Base-by-base conservation (phyloP, 2,888 invertebrate species). In the Lutraria lutraria region DNA sequence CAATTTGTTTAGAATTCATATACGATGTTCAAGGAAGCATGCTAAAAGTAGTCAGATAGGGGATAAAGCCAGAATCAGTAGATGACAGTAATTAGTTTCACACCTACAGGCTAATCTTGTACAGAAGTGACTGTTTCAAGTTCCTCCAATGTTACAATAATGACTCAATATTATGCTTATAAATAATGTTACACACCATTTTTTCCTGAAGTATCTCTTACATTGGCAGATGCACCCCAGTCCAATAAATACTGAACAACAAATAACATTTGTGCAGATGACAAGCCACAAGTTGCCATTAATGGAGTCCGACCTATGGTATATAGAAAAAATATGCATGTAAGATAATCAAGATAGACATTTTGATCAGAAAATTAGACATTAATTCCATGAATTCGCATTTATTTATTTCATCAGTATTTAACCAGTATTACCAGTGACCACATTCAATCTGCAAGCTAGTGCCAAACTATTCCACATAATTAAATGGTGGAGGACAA, bases 221-320 rank as follows among this genome's bases (percentile, higher is more conserved):
- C 72, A 52, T 87, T 83, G 12, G 93, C 87, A 76, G 94, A 94
- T 79, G 93, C 93, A 21, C 90, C 89, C 79, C 89, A 82, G 29
- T 94, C 93, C 54, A 95, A 31, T 34, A 95, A 87, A 83, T 93
- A 91, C 81, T 92, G 90, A 8, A 94, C 90, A 52, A 93, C 91
- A 10, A 91, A 86, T 34, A 94, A 60, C 13, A 92, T 87, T 52
- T 91, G 91, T 13, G 53, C 83, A 15, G 91, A 88, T 10, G 89
- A 88, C 72, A 87, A 84, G 6, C 85, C 87, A 88, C 94, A 95
- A 0, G 93, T 94, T 83, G 90, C 89, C 94, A 95, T 94, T 72
- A 95, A 83, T 6, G 95, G 89, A n/a, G 94, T 94, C 43, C 93
- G 84, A 19, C 95, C 95, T 95, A 34, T 31, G 15, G 16, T 19